phyloP scores from a whole-genome alignment of 1,140 invertebrate genomes.

The Aphelinus atriplicis region DNA sequence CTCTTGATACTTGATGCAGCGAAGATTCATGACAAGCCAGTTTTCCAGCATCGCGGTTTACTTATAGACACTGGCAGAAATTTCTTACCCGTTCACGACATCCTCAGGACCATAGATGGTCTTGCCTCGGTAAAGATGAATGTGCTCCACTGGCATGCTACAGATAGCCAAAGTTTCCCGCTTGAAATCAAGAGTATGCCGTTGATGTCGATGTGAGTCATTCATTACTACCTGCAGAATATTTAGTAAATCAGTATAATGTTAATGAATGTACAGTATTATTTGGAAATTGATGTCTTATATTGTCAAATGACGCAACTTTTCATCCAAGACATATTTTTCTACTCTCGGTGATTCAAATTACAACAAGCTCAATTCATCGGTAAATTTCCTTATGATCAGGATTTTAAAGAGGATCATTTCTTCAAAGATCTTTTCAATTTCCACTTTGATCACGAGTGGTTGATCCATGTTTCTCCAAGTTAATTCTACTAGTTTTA shows the following conservation, averaged over 20 bases:
- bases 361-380: no score
- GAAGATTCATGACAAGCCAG: slow-evolving; percentile 56
- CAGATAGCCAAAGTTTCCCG: slow-evolving; percentile 86
- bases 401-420: no score
- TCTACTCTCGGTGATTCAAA: no score
- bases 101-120: slow-evolving; percentile 79
- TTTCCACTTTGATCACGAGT: no score
- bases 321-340: no score
- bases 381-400: no score
- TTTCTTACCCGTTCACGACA: slow-evolving; percentile 75
- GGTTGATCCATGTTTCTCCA: no score
- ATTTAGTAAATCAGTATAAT: background rate
- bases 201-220: slow-evolving; percentile 67
- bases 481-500: no score
- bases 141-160: slow-evolving; percentile 87
- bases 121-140: slow-evolving; percentile 86
- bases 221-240: background rate
- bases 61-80: slow-evolving; percentile 82
- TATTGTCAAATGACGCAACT: no score
- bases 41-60: slow-evolving; percentile 72
- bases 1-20: slow-evolving; percentile 57
- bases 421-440: no score
- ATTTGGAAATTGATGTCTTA: no score
- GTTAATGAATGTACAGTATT: no score
- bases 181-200: slow-evolving; percentile 76